phyloP scores from a whole-genome alignment of 2,888 invertebrate species.

The Papilio elwesi region DNA sequence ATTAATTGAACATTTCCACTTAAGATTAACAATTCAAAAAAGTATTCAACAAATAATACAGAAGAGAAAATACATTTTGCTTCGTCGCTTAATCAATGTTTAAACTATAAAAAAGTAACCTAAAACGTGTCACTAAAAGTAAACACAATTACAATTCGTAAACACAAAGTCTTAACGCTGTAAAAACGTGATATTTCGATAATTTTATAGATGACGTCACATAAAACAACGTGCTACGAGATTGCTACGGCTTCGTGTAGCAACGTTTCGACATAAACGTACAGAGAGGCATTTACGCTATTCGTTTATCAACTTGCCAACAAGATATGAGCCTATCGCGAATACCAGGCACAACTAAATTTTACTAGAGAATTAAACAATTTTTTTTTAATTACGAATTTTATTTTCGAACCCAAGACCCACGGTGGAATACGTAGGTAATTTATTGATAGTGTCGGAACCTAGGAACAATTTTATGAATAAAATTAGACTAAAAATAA shows the following conservation, averaged over 20 bases:
- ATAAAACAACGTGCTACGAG: conserved; percentile 16
- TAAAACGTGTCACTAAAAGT: neutral
- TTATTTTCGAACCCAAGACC: too few species aligned
- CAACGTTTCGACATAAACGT: neutral
- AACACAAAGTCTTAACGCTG: conserved; percentile 5
- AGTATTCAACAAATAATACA: neutral
- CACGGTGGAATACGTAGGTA: too few species aligned
- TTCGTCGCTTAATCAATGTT: neutral
- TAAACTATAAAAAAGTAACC: neutral
- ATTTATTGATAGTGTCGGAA: too few species aligned
- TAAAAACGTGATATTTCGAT: neutral
- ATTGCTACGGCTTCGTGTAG: conserved; percentile 2
- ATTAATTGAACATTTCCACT: too few species aligned
- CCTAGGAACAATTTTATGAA: too few species aligned
- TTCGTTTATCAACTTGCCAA: too few species aligned
- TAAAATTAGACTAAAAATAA: too few species aligned
- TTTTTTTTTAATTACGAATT: too few species aligned
- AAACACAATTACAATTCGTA: neutral
- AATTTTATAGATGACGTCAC: neutral
- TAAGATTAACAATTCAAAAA: neutral
- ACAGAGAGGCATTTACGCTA: too few species aligned
- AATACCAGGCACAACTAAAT: too few species aligned
- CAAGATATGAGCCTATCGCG: too few species aligned
- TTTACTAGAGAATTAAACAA: too few species aligned
- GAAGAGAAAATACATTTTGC: neutral